phyloP scores from a whole-genome alignment of 2,888 invertebrate species.

The Phasia obesa region DNA sequence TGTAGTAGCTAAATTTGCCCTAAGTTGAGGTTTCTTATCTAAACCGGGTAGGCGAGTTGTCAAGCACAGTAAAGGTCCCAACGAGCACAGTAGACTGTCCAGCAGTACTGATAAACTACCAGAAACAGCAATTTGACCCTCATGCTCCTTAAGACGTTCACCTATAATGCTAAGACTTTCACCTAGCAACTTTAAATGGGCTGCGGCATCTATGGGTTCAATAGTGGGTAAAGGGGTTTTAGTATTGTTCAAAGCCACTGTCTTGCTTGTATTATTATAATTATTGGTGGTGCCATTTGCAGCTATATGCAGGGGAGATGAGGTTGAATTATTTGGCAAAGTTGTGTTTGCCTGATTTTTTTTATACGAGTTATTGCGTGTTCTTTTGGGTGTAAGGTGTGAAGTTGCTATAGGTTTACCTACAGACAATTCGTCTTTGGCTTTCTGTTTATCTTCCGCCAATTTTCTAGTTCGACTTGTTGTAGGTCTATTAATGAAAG shows the following conservation, averaged over 20 bases:
- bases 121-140: slow-evolving; percentile 97
- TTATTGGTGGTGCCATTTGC: slow-evolving; percentile 53
- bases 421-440: slow-evolving; percentile 40
- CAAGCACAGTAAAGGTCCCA: slow-evolving; percentile 93
- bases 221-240: slow-evolving; percentile 84
- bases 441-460: slow-evolving; percentile 76
- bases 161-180: slow-evolving; percentile 97
- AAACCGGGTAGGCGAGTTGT: slow-evolving; percentile 92
- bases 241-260: slow-evolving; percentile 33
- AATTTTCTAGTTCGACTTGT: slow-evolving; percentile 79
- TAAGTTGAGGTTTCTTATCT: slow-evolving; percentile 86
- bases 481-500: slow-evolving; percentile 78
- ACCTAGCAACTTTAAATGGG: slow-evolving; percentile 94
- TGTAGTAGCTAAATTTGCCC: slow-evolving; percentile 85
- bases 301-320: slow-evolving; percentile 28
- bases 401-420: not conserved
- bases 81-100: slow-evolving; percentile 95
- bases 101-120: slow-evolving; percentile 96
- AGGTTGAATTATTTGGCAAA: slow-evolving; percentile 31
- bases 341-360: slow-evolving; percentile 75
- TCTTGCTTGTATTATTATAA: slow-evolving; percentile 25
- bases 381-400: slow-evolving; percentile 66
- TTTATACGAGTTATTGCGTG: slow-evolving; percentile 70
- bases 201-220: slow-evolving; percentile 94
- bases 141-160: slow-evolving; percentile 95